phyloP scores from a whole-genome alignment of 2,888 invertebrate species.

The Limenitis camilla region DNA sequence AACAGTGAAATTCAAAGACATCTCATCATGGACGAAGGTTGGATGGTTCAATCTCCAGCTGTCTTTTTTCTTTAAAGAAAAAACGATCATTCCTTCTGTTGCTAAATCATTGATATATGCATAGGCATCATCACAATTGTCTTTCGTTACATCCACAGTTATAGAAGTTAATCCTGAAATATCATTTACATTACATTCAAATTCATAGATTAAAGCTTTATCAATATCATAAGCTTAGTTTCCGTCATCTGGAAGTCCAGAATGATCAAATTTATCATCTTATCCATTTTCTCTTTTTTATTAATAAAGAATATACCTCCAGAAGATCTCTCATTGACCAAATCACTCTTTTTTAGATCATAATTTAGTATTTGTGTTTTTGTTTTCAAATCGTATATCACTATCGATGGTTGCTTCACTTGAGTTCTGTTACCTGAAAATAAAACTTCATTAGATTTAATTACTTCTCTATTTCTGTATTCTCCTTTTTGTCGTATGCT shows the following conservation, averaged over 20 bases:
- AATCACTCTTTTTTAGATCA: constrained; percentile 57
- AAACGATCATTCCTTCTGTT: constrained; percentile 76
- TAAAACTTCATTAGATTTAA: not conserved
- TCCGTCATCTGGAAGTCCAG: too few species aligned
- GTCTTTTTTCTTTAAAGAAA: constrained; percentile 71
- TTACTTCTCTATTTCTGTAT: too few species aligned
- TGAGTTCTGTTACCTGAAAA: constrained; percentile 58
- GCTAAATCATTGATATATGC: constrained; percentile 83
- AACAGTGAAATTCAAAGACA: constrained; percentile 77
- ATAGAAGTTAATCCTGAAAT: constrained; percentile 77
- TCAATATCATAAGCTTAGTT: too few species aligned
- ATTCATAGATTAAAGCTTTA: too few species aligned
- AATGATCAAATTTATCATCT: too few species aligned
- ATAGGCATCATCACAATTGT: constrained; percentile 77
- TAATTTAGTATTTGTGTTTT: constrained; percentile 74
- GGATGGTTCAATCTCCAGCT: constrained; percentile 76
- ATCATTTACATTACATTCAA: too few species aligned
- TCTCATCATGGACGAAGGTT: constrained; percentile 77
- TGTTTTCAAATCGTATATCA: constrained; percentile 79
- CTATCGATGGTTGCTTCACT: constrained; percentile 76
- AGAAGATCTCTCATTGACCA: constrained; percentile 48
- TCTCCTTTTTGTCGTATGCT: too few species aligned
- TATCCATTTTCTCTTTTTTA: too few species aligned
- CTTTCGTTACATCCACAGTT: constrained; percentile 77
- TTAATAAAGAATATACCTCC: constrained; percentile 41